These are phyloP conservation scores for Squalus acanthias DNA, from an alignment of 2,797 vertebrate genomes.

Conservation along the genomic window DNA sequence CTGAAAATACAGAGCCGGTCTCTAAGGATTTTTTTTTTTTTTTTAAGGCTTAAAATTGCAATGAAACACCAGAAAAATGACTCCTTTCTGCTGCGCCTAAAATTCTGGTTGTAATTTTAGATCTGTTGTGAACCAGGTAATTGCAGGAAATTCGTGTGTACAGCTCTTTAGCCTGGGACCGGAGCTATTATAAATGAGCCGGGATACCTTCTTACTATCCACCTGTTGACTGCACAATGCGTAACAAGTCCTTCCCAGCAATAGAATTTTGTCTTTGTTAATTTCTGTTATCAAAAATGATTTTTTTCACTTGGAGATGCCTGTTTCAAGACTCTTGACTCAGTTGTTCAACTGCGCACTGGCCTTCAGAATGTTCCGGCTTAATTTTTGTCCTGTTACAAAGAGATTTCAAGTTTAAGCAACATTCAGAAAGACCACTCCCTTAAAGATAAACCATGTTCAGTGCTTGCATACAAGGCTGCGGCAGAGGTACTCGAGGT, in stretches of 20 bases:
- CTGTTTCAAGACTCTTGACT: background rate
- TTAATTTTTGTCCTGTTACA: background rate
- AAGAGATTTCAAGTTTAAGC: background rate
- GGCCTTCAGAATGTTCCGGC: background rate
- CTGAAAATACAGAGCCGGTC: background rate
- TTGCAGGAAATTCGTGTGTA: background rate
- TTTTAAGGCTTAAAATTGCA: background rate
- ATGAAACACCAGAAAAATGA: background rate
- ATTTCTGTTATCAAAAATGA: background rate
- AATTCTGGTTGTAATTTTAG: background rate
- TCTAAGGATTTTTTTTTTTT: background rate
- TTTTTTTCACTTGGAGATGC: background rate
- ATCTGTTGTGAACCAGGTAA: background rate
- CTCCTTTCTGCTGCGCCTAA: background rate
- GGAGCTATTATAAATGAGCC: background rate
- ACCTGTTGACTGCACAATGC: background rate
- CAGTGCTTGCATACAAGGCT: background rate
- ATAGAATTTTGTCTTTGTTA: background rate
- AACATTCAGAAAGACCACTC: background rate
- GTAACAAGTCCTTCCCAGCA: background rate
- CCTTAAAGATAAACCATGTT: background rate
- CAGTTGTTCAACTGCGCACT: background rate
- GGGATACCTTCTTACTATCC: background rate
- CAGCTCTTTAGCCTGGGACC: background rate
- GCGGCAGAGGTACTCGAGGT: background rate